Percentiles rank a stretch among this genome's conserved stretches.
Evolutionary conservation across 1,140 invertebrate species (phyloP).

Genomic region (Aphidius ervi): DNA sequence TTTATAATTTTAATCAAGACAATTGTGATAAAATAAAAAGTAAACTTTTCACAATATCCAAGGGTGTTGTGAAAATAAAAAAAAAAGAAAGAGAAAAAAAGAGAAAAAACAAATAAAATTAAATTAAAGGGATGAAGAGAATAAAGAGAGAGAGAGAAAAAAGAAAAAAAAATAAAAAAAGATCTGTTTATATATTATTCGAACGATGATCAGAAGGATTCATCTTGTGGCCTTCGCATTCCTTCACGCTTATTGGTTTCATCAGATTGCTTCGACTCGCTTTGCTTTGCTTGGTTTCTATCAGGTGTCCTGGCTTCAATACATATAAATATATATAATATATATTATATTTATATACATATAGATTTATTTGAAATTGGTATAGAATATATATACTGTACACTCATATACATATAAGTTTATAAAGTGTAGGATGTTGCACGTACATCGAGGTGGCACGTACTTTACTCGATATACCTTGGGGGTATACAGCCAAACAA

Average conservation of each 20-base stretch:
- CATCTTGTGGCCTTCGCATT: constrained; percentile 34
- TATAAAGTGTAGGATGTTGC: constrained; percentile 30
- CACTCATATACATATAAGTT: no score
- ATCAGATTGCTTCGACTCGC: constrained; percentile 50
- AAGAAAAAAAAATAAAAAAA: not conserved
- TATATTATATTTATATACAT: constrained; percentile 4
- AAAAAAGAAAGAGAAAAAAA: no score
- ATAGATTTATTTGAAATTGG: not conserved
- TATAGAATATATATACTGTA: no score
- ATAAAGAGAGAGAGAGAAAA: not conserved
- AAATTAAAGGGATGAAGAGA: no score
- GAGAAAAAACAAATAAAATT: not conserved
- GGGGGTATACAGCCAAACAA: constrained; percentile 44
- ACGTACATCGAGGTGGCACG: constrained; percentile 40
- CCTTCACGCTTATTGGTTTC: constrained; percentile 53
- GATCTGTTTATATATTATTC: no score
- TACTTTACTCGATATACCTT: constrained; percentile 37
- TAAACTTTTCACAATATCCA: no score
- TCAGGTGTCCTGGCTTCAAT: constrained; percentile 30
- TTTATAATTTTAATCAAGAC: no score
- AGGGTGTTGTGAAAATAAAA: no score
- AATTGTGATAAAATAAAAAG: no score
- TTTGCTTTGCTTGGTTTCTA: constrained; percentile 48
- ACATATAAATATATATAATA: constrained; percentile 6
- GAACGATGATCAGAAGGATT: constrained; percentile 8